Percentiles rank a stretch among this genome's conserved stretches.
Evolutionary conservation across 2,888 invertebrate genomes (phyloP).

Genomic region (Zygothrica quintamaculata): DNA sequence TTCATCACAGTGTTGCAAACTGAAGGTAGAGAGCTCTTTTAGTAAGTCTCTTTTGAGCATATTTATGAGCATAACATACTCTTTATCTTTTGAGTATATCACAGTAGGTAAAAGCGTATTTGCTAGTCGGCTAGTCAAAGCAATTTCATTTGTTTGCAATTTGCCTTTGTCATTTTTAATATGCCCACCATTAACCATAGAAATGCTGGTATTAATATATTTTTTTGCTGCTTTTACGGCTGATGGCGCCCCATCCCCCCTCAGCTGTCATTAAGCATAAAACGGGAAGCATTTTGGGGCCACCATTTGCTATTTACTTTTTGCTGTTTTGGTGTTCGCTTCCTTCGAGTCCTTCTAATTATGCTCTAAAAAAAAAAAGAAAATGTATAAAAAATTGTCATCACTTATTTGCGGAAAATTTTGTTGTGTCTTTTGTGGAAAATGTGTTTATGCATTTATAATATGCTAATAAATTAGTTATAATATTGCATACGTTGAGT

Average conservation of each 20-base stretch:
- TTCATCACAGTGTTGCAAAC: not conserved
- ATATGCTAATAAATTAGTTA: conserved; percentile 2
- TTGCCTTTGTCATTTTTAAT: conserved; percentile 61
- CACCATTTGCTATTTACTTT: conserved; percentile 36
- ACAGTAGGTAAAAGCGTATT: no score
- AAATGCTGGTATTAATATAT: conserved; percentile 48
- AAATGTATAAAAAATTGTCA: conserved; percentile 52
- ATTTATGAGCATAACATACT: no score
- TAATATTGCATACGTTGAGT: not conserved
- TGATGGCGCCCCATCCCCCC: conserved; percentile 14
- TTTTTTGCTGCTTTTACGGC: conserved; percentile 52
- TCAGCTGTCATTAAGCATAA: conserved; percentile 63
- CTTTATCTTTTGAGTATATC: no score
- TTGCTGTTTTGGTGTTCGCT: conserved; percentile 39
- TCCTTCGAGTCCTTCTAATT: no score
- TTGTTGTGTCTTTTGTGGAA: conserved; percentile 14
- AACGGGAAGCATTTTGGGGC: conserved; percentile 45
- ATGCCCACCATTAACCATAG: conserved; percentile 60
- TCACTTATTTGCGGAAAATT: conserved; percentile 16
- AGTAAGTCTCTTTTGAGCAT: no score
- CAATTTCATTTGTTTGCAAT: conserved; percentile 32
- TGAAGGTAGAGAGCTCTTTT: no score
- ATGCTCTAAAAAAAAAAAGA: conserved; percentile 62
- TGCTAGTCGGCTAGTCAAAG: not conserved
- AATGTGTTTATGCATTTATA: conserved; percentile 35